Base-by-base conservation (phyloP, 2,797 vertebrate genomes). In the Hydrolagus colliei region DNA sequence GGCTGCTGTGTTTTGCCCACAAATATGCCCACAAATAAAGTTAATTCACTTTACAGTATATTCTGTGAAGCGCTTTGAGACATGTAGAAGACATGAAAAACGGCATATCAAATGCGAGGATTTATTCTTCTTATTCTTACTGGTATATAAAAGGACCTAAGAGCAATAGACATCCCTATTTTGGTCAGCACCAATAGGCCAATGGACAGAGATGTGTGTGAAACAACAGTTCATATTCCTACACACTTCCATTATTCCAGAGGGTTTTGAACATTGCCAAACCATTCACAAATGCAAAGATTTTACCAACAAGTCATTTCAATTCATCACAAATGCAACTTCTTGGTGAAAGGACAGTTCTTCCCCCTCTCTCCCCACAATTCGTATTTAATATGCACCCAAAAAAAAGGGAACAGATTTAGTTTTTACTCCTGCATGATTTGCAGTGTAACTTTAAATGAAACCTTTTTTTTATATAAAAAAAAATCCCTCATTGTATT, bases 401-500 rank as follows among this genome's bases (percentile, higher is more conserved):
- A 84, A 68, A 41, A 84, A 68, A 71, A 35, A 27, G 18, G 62
- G 11, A 16, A 61, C 22, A 84, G 68, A 20, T 41, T 27, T 18
- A 67, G 41, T 68, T 71, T 68, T 35, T 84, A 84, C 41, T 68
- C 79, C 79, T 84, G 62, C 63, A 9, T 16, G 5, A 27, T 68
- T 65, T 84, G 79, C 14, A 41, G 65, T 84, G 65, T 84, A 84
- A 84, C 79, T 84, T 84, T 84, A 84, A 84, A 71, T 84, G 63
- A 84, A 67, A 84, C 32, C 79, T 68, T 27, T 20, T 41, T 41
- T 82, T 68, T 80, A 65, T 84, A 65, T 67, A 9, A 84, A 84
- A 84, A 84, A 84, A 84, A 27, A 27, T 27, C 27, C 79, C 41
- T 41, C 79, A 71, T 84, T 84, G 79, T 71, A 61, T 84, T 84